These are phyloP conservation scores for Thalassarche chlororhynchos DNA, from an alignment of 2,113 vertebrate genomes.

Conservation along the genomic window DNA sequence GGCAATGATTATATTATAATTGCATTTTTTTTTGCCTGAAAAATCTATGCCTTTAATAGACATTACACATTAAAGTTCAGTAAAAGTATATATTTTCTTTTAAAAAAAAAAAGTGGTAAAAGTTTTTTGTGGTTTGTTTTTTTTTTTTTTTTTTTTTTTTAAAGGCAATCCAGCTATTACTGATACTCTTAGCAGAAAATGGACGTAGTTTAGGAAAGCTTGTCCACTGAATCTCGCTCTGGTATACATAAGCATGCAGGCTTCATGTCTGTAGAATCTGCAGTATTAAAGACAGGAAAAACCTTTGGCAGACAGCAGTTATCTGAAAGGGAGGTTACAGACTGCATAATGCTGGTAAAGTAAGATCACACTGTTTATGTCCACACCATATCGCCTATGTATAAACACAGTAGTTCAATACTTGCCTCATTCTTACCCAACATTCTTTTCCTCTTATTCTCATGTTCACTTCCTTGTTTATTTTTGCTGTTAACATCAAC, in stretches of 20 bases:
- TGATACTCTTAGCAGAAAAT: neutral
- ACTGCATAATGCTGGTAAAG: conserved; percentile 11
- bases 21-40: neutral
- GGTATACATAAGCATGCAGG: neutral
- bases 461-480: conserved; percentile 23
- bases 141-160: neutral
- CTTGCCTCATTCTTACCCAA: conserved; percentile 5
- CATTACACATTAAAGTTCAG: neutral
- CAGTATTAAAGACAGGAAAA: neutral
- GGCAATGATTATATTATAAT: neutral
- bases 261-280: neutral
- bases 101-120: neutral
- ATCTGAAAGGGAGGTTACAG: conserved; percentile 3
- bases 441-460: conserved; percentile 28
- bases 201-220: neutral
- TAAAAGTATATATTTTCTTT: neutral
- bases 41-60: neutral
- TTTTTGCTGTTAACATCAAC: neutral
- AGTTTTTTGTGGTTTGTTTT: neutral
- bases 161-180: neutral
- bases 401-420: conserved; percentile 19
- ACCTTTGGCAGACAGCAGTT: conserved; percentile 9
- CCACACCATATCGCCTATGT: neutral
- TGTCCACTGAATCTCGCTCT: neutral
- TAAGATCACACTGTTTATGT: conserved; percentile 37